Conservation (phyloP, 30 jellyfish, hydroid and myxozoan genomes). For the Aurelia aurita complex sp. Pacific region DNA sequence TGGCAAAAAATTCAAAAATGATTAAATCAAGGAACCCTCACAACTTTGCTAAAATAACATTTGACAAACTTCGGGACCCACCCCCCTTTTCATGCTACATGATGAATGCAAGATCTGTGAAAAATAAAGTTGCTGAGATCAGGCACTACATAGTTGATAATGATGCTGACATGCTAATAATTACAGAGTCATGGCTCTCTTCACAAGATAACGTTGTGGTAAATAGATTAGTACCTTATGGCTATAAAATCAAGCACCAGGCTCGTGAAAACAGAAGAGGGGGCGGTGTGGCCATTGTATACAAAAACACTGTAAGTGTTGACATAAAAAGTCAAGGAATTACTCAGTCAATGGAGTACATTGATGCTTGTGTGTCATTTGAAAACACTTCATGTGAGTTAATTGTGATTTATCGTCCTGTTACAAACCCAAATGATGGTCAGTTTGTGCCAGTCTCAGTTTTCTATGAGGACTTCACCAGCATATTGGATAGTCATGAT, state of each 20-base stretch:
- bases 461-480: background rate
- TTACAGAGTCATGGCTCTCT: constrained; percentile 24
- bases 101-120: constrained; percentile 17
- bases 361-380: background rate
- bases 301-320: constrained; percentile 4
- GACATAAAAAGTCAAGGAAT: constrained; percentile 24
- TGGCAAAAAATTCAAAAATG: background rate
- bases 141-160: constrained; percentile 25
- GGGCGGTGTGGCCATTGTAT: constrained; percentile 33
- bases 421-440: background rate
- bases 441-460: constrained; percentile 17
- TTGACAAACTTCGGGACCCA: background rate
- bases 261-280: constrained; percentile 15
- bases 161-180: constrained; percentile 14
- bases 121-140: constrained; percentile 14
- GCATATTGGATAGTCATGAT: constrained; percentile 10
- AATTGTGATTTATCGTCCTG: too few relatives aligned
- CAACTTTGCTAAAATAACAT: background rate
- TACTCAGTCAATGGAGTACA: constrained; percentile 25
- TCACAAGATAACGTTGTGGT: constrained; percentile 18
- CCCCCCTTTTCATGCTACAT: constrained; percentile 12
- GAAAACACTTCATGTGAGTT: too few relatives aligned
- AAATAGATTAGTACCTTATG: constrained; percentile 32
- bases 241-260: constrained; percentile 9
- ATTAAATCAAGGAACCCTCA: background rate